Evolutionary conservation across 2,797 vertebrate species (phyloP).

Genomic region (Micromesistius poutassou): DNA sequence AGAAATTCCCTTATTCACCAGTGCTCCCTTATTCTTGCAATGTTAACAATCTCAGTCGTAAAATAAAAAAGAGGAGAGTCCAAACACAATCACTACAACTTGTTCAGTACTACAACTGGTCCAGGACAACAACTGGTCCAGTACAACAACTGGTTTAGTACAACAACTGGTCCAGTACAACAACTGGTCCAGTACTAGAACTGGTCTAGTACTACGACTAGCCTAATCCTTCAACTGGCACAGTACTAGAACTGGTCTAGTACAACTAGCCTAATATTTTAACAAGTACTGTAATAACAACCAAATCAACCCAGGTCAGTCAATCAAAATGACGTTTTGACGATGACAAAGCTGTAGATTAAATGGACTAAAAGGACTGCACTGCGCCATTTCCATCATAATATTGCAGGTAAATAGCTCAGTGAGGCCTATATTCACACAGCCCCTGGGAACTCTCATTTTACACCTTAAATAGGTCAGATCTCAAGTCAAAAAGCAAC

Average conservation of each 20-base stretch:
- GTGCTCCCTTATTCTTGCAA: not conserved
- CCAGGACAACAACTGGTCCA: not conserved
- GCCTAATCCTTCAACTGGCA: not conserved
- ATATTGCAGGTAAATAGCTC: not conserved
- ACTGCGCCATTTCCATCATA: not conserved
- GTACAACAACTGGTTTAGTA: not conserved
- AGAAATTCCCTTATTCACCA: slow-evolving; percentile 30
- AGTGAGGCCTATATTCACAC: not conserved
- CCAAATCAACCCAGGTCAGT: not conserved
- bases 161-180: not conserved
- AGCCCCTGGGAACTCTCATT: not conserved
- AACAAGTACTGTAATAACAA: not conserved
- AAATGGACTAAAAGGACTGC: not conserved
- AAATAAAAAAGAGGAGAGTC: not conserved
- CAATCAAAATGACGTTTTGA: not conserved
- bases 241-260: not conserved
- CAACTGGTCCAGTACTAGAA: not conserved
- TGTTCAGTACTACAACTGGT: not conserved
- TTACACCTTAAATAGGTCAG: not conserved
- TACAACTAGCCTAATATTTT: not conserved
- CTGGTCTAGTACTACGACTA: not conserved
- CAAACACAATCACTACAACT: not conserved
- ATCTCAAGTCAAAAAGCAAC: not conserved
- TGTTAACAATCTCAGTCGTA: slow-evolving; percentile 1
- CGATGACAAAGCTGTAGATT: not conserved